phyloP scores from a whole-genome alignment of 2,797 vertebrate species.

The Peromyscus attwateri region DNA sequence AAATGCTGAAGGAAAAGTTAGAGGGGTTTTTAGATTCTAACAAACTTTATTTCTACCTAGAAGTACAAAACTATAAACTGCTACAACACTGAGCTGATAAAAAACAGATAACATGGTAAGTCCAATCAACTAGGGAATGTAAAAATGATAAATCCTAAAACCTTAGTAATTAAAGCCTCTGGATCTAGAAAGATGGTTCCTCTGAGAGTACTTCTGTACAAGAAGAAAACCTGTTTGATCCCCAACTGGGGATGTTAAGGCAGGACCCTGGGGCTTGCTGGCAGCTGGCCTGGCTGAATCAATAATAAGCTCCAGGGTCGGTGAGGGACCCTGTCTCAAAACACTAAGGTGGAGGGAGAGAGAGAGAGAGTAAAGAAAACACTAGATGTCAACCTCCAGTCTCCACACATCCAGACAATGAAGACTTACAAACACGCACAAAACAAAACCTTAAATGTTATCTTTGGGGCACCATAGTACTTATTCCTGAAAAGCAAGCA shows the following conservation, averaged over 20 bases:
- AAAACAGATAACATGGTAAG: not conserved
- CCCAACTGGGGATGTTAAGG: not conserved
- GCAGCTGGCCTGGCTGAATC: not conserved
- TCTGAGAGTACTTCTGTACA: not conserved
- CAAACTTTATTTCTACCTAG: not conserved
- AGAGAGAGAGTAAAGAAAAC: not conserved
- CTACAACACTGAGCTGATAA: not conserved
- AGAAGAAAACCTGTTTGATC: not conserved
- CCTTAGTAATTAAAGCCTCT: not conserved
- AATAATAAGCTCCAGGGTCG: not conserved
- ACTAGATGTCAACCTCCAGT: not conserved
- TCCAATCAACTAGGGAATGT: not conserved
- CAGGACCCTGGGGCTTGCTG: not conserved
- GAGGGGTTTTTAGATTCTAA: not conserved
- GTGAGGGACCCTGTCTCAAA: not conserved
- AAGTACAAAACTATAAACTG: not conserved
- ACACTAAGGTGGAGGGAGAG: not conserved
- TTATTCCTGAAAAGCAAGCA: not conserved
- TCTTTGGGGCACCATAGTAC: not conserved
- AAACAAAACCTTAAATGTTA: not conserved
- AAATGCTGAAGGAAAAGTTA: not conserved
- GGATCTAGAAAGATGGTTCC: not conserved
- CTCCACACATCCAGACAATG: not conserved
- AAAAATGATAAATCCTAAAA: not conserved
- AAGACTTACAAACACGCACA: not conserved